Evolutionary conservation across 1,140 invertebrate species (phyloP).

Genomic region (Macrocentrus cingulum): DNA sequence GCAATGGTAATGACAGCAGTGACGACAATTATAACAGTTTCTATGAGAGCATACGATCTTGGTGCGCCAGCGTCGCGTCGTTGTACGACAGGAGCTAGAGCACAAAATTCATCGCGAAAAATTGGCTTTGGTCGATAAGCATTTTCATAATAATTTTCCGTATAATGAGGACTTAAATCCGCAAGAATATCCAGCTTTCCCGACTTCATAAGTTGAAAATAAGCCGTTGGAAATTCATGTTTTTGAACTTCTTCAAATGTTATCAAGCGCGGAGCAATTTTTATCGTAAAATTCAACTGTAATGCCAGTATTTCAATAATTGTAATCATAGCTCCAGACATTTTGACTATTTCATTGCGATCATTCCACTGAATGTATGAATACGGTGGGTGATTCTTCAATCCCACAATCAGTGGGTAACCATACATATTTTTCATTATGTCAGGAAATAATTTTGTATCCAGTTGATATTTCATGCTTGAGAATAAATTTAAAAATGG

Average conservation of each 20-base stretch:
- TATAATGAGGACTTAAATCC: constrained; percentile 21
- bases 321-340: constrained; percentile 11
- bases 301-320: not conserved
- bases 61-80: not conserved
- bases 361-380: constrained; percentile 10
- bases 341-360: not conserved
- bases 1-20: constrained; percentile 7
- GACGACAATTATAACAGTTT: not conserved
- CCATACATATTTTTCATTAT: constrained; percentile 19
- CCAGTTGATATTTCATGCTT: constrained; percentile 3
- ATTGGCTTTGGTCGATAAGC: not conserved
- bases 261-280: not conserved
- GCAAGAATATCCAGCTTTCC: constrained; percentile 25
- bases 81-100: constrained; percentile 11
- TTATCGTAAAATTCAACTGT: constrained; percentile 22
- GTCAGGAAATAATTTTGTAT: constrained; percentile 13
- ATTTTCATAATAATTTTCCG: constrained; percentile 1
- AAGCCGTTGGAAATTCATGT: not conserved
- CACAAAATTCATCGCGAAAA: constrained; percentile 17
- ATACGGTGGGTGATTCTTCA: constrained; percentile 17
- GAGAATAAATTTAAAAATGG: constrained; percentile 20
- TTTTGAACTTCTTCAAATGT: not conserved
- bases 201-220: constrained; percentile 9
- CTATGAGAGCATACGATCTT: not conserved
- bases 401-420: constrained; percentile 17